phyloP scores from a whole-genome alignment of 2,797 vertebrate genomes.

The Ptychobarbus kaznakovi region DNA sequence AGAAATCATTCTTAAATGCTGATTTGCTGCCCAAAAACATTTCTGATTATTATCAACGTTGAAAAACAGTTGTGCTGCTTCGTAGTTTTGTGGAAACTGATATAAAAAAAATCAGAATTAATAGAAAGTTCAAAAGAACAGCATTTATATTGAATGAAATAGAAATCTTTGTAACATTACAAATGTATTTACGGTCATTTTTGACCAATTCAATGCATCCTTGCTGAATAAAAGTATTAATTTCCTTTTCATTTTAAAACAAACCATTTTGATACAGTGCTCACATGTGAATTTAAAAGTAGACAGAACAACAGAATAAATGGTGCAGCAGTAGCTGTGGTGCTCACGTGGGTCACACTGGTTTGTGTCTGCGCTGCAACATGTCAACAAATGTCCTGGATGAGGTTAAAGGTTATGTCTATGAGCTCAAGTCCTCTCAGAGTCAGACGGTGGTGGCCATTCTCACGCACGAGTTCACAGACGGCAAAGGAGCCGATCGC shows the following conservation, averaged over 20 bases:
- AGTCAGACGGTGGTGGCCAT: constrained; percentile 77
- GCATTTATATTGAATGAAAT: neutral
- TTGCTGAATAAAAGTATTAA: neutral
- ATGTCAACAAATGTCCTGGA: neutral
- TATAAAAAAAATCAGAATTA: no score
- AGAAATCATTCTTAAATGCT: neutral
- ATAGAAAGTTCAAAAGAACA: neutral
- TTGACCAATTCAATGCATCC: neutral
- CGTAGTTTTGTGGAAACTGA: neutral
- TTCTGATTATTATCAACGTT: neutral
- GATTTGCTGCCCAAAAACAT: neutral
- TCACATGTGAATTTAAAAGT: neutral
- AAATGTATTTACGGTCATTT: neutral
- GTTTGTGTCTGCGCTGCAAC: neutral
- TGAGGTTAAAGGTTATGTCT: no score
- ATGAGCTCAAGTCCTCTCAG: neutral
- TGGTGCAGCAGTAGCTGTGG: neutral
- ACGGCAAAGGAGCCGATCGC: constrained; percentile 63
- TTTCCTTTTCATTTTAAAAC: neutral
- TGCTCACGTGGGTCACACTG: neutral
- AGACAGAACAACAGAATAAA: neutral
- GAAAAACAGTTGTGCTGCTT: neutral
- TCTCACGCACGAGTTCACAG: constrained; percentile 69
- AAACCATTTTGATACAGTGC: neutral
- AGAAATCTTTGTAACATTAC: neutral